These are phyloP conservation scores for Coregonus clupeaformis DNA, from an alignment of 2,113 vertebrate genomes.

Conservation along the genomic window DNA sequence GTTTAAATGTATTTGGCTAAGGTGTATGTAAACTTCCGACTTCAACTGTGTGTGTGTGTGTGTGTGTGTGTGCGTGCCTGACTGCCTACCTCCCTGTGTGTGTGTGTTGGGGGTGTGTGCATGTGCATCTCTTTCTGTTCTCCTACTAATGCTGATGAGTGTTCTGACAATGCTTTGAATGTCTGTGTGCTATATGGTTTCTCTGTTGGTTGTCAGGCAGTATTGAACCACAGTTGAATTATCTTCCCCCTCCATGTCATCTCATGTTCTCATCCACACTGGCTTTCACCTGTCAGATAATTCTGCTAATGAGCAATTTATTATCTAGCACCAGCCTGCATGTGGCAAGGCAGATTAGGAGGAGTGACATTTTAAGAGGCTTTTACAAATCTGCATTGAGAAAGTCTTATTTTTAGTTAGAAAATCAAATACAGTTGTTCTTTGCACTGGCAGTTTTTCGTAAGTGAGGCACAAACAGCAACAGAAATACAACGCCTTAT, in stretches of 20 bases:
- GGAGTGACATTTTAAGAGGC: not conserved
- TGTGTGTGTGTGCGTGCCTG: too few relatives aligned
- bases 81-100: too few relatives aligned
- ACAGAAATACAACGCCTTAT: too few relatives aligned
- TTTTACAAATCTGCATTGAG: not conserved
- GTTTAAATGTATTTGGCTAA: too few relatives aligned
- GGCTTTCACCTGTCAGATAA: slow-evolving; percentile 5
- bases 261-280: not conserved
- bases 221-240: not conserved
- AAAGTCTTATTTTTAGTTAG: not conserved
- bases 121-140: too few relatives aligned
- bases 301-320: slow-evolving; percentile 20
- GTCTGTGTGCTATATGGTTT: not conserved
- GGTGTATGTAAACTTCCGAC: too few relatives aligned
- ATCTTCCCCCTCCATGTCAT: slow-evolving; percentile 7
- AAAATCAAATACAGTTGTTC: not conserved
- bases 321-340: not conserved
- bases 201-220: not conserved
- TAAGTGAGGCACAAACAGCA: too few relatives aligned
- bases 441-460: not conserved
- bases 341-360: not conserved
- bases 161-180: too few relatives aligned
- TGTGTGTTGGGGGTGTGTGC: too few relatives aligned
- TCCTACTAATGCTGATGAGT: too few relatives aligned
- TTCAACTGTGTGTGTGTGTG: too few relatives aligned